Evolutionary conservation across 1,140 invertebrate genomes (phyloP), one percentile per base, ranked within the genome.

Genomic region (Pseudoatta argentina): DNA sequence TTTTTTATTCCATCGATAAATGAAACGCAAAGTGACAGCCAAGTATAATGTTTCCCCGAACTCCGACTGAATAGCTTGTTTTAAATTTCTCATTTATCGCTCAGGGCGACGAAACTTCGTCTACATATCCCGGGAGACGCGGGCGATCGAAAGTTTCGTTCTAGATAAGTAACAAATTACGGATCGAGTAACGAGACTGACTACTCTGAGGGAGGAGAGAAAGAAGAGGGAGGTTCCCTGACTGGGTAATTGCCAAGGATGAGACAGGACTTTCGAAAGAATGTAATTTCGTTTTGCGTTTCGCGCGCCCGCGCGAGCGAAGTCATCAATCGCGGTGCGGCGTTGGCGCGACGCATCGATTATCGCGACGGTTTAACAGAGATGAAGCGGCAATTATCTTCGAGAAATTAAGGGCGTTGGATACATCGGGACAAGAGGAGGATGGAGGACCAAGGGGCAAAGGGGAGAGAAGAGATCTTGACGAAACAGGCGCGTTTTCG

Each of bases 251-350:
- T 89, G 85, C 75, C 27, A 34, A 91, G 61, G 90, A 91, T 91
- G 90, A 91, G 85, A 91, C 85, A 59, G 63, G 66, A 91, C 76
- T 91, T 91, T 91, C 81, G 90, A 91, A 91, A 88, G 90, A 91
- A 91, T 91, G 90, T 76, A 91, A 91, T 91, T 89, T 87, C 85
- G 85, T 89, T 88, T 88, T 83, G 44, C 66, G 71, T 85, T 61
- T 86, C 78, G 44, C 48, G 44, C 34, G 34, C n/a, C 34, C 64
- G 48, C 8, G 51, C 59, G n/a, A 53, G 53, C 53, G 27, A 48
- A 86, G 64, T 86, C 87, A 90, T 88, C 85, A 88, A 90, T 88
- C 87, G 89, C 69, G 73, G 44, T 67, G 51, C 57, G 57, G n/a
- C 24, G 87, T 5, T 66, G 39, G n/a, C 34, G 61, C 75, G 75